Conservation (phyloP, 2,888 invertebrate genomes). For the Agrochola macilenta region DNA sequence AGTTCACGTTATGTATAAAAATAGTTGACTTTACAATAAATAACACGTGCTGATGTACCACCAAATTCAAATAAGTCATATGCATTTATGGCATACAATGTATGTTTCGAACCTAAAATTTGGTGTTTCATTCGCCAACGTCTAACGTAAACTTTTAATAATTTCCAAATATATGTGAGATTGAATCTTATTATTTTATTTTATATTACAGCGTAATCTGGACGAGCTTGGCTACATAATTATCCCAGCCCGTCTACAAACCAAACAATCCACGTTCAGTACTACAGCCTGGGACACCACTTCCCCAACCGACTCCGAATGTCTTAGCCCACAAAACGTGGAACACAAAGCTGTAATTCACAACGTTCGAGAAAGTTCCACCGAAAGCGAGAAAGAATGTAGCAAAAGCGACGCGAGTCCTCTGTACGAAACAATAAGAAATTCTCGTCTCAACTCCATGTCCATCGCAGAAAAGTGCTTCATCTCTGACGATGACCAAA, state of each 20-base stretch:
- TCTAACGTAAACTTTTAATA: neutral
- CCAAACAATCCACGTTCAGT: conserved; percentile 78
- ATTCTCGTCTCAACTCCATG: conserved; percentile 67
- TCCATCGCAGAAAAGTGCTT: conserved; percentile 77
- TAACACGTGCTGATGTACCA: no score
- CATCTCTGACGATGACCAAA: conserved; percentile 75
- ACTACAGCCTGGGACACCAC: conserved; percentile 79
- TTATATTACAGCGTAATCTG: conserved; percentile 76
- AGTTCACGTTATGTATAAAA: neutral
- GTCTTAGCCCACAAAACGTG: conserved; percentile 76
- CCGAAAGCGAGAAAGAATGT: conserved; percentile 80
- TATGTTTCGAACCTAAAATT: neutral
- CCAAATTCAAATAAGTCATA: no score
- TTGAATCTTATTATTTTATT: conserved; percentile 28
- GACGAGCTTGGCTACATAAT: conserved; percentile 85
- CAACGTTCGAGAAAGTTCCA: conserved; percentile 70
- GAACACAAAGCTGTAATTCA: conserved; percentile 80
- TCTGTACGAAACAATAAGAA: conserved; percentile 80
- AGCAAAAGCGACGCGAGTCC: conserved; percentile 78
- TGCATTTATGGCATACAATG: no score
- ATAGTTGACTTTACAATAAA: neutral
- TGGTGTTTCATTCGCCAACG: no score
- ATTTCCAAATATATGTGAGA: neutral
- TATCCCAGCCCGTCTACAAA: conserved; percentile 80
- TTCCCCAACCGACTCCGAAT: conserved; percentile 84